Evolutionary conservation across 2,888 invertebrate genomes (phyloP).

Genomic region (Lymantria dispar): DNA sequence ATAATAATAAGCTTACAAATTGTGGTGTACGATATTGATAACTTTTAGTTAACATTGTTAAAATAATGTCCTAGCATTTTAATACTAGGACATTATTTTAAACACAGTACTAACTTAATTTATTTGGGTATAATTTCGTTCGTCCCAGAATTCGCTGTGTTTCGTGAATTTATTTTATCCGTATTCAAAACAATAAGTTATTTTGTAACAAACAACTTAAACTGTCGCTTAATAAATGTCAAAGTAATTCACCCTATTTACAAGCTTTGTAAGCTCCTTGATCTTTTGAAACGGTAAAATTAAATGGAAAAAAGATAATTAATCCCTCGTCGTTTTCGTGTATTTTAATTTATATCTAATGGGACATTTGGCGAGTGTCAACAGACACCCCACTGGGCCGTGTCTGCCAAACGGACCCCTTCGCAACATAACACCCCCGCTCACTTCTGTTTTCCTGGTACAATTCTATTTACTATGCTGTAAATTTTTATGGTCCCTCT

Average conservation of each 20-base stretch:
- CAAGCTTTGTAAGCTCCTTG: not conserved
- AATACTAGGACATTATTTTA: not conserved
- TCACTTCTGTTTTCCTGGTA: conserved; percentile 10
- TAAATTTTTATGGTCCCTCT: conserved; percentile 1
- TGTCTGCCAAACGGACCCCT: conserved; percentile 14
- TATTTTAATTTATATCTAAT: conserved; percentile 11
- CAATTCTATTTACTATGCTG: conserved; percentile 2
- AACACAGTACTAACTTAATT: not conserved
- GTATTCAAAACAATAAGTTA: not conserved
- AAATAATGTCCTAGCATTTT: no score
- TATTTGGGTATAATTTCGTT: not conserved
- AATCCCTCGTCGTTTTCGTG: conserved; percentile 2
- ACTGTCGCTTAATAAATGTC: not conserved
- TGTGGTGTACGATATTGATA: not conserved
- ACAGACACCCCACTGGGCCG: conserved; percentile 4
- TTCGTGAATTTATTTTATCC: no score
- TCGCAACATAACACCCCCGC: conserved; percentile 7
- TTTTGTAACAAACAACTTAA: conserved; percentile 2
- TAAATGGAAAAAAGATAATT: conserved; percentile 1
- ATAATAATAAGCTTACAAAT: not conserved
- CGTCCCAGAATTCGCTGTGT: not conserved
- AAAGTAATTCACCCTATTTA: conserved; percentile 3
- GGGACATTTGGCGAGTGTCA: conserved; percentile 5
- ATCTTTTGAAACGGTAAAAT: conserved; percentile 3
- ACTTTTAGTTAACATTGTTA: no score